Base-by-base conservation (phyloP, 1,140 invertebrate species). In the Brachionus rotundiformis region DNA sequence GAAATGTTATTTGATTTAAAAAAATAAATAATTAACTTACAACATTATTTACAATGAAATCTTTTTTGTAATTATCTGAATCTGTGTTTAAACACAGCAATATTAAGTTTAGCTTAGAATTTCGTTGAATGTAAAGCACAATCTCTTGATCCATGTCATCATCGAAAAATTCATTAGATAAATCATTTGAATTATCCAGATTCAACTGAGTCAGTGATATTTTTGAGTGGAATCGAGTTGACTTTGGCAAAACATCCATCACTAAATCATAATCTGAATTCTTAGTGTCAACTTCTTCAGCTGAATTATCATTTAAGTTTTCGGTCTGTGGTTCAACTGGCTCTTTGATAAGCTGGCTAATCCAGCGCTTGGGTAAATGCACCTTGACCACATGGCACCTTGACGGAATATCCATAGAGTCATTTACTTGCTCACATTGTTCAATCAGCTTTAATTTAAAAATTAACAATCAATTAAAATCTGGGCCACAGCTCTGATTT, bases 221-320 rank as follows among this genome's bases (percentile, higher is more conserved):
- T 36, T 25, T 79, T 8, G 76, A 23, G 11, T 16, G 29, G 19
- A 79, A 79, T 10, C 47, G 16, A 19, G 76, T 63, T 11, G 29
- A 33, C 33, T 79, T 49, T 36, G 76, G 76, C 33, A 79, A 41
- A 36, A 16, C 11, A 36, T 79, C 76, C 76, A 79, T 79, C 8
- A 73, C 68, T 44, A 73, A 44, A 44, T 73, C 36, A 27, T 44
- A 19, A 13, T 73, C 7, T 11, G 61, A 65, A 54, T 5, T 54
- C 16, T 36, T 36, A 5, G 31, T 33, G 2, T 68, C 29, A 6
- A 36, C 3, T 11, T n/a, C 3, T 68, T 68, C 63, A 16, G 10
- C n/a, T 8, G 31, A 33, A 0, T 73, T 41, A 3, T 44, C 36
- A 19, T 73, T 39, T 8, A 10, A 23, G 25, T 27, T 19, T 41